Percentiles rank a stretch among this genome's conserved stretches.
Conservation (phyloP, 2,797 vertebrate species). For the Phrynocephalus forsythii region DNA sequence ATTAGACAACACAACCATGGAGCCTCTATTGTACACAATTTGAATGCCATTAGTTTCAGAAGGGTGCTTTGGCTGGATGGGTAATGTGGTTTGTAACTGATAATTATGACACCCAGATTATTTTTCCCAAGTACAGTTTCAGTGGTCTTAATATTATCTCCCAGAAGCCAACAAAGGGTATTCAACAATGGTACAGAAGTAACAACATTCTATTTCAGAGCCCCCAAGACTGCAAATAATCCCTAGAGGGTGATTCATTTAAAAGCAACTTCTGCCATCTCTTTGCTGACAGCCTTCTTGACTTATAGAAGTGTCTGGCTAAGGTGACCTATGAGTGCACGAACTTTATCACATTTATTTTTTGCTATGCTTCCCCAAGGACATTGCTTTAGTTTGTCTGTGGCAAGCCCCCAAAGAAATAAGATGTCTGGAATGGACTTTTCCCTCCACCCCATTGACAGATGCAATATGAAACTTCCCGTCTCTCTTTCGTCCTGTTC, state of each 20-base stretch:
- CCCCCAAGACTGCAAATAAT: slow-evolving; percentile 36
- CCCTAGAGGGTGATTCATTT: slow-evolving; percentile 47
- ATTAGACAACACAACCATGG: neutral
- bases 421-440: slow-evolving; percentile 34
- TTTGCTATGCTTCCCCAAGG: slow-evolving; percentile 28
- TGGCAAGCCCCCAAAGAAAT: slow-evolving; percentile 47
- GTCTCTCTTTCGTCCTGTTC: neutral
- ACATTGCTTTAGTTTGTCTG: slow-evolving; percentile 34
- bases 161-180: neutral
- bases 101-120: no score
- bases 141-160: neutral
- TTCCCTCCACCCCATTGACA: slow-evolving; percentile 10
- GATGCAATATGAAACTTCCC: neutral
- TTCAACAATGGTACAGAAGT: slow-evolving; percentile 7
- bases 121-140: neutral
- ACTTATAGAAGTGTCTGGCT: slow-evolving; percentile 52
- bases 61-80: neutral
- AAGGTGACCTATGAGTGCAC: slow-evolving; percentile 45
- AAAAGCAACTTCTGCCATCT: slow-evolving; percentile 43
- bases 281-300: slow-evolving; percentile 49
- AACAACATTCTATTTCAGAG: neutral
- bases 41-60: neutral
- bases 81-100: neutral
- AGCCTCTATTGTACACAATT: neutral
- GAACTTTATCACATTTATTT: slow-evolving; percentile 43